Percentiles rank a stretch among this genome's conserved stretches.
Evolutionary conservation across 2,797 vertebrate genomes (phyloP).

Genomic region (Urophycis tenuis): DNA sequence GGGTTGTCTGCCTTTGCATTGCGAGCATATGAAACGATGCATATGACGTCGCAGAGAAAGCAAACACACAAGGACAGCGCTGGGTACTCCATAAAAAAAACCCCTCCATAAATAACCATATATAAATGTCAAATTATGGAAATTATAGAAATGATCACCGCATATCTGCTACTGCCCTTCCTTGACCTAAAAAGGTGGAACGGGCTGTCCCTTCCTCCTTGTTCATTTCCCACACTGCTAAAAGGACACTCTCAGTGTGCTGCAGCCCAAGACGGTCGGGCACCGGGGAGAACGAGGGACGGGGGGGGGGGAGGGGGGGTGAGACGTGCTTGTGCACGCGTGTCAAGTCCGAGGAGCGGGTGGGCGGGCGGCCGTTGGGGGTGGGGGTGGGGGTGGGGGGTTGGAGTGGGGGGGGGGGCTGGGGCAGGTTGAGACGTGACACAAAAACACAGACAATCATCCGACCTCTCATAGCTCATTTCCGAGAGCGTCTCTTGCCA

Average conservation of each 20-base stretch:
- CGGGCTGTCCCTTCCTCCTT: background rate
- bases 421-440: background rate
- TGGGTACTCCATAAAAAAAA: no score
- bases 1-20: slow-evolving; percentile 28
- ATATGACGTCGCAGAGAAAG: slow-evolving; percentile 2
- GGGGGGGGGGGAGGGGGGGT: no score
- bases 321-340: no score
- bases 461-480: background rate
- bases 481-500: background rate
- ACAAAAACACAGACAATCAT: background rate
- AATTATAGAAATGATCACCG: background rate
- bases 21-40: slow-evolving; percentile 58
- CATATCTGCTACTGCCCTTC: background rate
- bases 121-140: background rate
- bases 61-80: background rate
- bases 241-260: background rate
- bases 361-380: no score
- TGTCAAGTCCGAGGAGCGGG: no score
- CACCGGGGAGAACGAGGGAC: no score
- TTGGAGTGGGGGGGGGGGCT: no score
- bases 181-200: background rate
- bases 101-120: background rate
- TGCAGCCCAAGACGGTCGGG: background rate
- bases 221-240: background rate
- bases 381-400: no score